Percentiles rank a stretch among this genome's conserved stretches.
Conservation (phyloP, 2,113 vertebrate genomes). For the Ictalurus furcatus region DNA sequence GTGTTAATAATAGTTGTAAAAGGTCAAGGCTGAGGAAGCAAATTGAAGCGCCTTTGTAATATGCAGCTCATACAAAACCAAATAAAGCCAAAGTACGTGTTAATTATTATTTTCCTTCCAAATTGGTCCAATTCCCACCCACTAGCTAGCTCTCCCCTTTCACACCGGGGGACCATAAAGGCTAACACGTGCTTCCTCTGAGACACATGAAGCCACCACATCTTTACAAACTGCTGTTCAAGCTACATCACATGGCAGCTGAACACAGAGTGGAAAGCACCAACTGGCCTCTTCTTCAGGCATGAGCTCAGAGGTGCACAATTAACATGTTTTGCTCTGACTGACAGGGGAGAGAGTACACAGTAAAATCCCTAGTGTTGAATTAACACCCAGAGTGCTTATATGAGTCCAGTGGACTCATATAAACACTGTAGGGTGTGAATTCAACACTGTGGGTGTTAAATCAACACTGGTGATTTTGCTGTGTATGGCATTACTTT, state of each 20-base stretch:
- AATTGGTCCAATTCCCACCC: not conserved
- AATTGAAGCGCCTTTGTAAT: constrained; percentile 28
- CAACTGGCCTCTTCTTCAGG: not conserved
- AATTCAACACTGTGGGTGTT: too few species aligned
- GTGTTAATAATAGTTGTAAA: not conserved
- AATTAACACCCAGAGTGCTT: too few species aligned
- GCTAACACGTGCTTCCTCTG: not conserved
- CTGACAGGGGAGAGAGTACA: not conserved
- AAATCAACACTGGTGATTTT: too few species aligned
- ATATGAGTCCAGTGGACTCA: too few species aligned
- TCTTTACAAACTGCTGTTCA: not conserved
- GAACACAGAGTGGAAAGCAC: not conserved
- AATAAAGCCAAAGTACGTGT: not conserved
- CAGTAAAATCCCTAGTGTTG: too few species aligned
- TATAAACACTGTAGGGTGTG: too few species aligned
- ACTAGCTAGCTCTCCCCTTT: not conserved
- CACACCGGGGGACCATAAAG: not conserved
- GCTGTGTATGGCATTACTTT: not conserved
- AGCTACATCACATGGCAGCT: not conserved
- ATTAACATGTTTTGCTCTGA: not conserved
- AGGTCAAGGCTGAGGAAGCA: constrained; percentile 47
- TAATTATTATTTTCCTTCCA: not conserved
- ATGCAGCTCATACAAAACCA: constrained; percentile 21
- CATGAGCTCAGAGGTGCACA: not conserved
- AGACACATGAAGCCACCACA: not conserved